phyloP scores from a whole-genome alignment of 2,797 vertebrate genomes.

The Tangara arthus region DNA sequence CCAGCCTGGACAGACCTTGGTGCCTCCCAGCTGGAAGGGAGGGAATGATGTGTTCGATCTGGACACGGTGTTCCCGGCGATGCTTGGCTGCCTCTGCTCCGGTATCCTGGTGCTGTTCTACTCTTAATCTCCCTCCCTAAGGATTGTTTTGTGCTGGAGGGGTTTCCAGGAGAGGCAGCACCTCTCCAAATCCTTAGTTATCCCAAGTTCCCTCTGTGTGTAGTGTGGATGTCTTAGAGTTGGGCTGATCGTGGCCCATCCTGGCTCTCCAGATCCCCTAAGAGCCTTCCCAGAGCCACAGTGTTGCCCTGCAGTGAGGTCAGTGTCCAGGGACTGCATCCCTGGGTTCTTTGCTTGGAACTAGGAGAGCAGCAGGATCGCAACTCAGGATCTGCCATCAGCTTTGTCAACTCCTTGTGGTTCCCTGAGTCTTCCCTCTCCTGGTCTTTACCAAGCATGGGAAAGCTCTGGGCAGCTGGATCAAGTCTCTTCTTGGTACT shows the following conservation, averaged over 20 bases:
- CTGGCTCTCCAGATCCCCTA: background rate
- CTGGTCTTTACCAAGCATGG: accelerated
- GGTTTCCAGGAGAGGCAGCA: background rate
- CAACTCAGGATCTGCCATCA: background rate
- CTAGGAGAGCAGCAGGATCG: background rate
- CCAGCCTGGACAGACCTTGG: conserved; percentile 6
- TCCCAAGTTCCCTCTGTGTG: accelerated
- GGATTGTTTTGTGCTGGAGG: background rate
- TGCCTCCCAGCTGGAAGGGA: conserved; percentile 7
- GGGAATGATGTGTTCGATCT: background rate
- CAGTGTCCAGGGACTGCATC: background rate
- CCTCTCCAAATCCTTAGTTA: background rate
- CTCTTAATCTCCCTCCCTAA: background rate
- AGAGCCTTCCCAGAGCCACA: background rate
- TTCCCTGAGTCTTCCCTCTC: background rate
- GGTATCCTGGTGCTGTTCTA: background rate
- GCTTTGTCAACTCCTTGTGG: background rate
- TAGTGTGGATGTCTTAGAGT: accelerated
- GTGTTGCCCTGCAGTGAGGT: background rate
- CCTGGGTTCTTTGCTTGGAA: background rate
- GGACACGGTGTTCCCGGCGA: background rate
- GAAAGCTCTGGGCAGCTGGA: background rate
- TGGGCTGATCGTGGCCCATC: accelerated
- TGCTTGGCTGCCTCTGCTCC: conserved; percentile 21
- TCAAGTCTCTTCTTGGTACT: background rate